These are phyloP conservation scores for Drosophila willistoni DNA, from an alignment of 1,140 invertebrate genomes.

Conservation along the genomic window DNA sequence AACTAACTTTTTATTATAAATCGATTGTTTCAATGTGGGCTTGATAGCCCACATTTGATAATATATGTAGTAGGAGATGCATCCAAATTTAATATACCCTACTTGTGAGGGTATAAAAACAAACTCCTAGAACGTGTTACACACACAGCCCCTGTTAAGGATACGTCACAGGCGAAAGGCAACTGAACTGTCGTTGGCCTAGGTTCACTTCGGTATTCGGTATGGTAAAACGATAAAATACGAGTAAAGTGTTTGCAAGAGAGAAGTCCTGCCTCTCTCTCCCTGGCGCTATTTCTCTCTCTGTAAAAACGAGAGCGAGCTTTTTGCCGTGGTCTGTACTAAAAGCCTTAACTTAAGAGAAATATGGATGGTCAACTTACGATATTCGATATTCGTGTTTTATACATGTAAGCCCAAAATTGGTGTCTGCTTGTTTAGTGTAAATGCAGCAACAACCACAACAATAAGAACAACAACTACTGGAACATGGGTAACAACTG, in stretches of 20 bases:
- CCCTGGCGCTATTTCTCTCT: no score
- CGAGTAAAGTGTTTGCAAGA: not conserved
- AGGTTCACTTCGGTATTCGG: slow-evolving; percentile 28
- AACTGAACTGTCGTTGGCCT: slow-evolving; percentile 63
- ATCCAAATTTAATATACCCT: no score
- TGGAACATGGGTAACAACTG: slow-evolving; percentile 40
- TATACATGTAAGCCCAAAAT: slow-evolving; percentile 70
- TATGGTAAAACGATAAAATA: slow-evolving; percentile 26
- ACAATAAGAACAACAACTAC: slow-evolving; percentile 23
- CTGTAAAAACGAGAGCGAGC: slow-evolving; percentile 36
- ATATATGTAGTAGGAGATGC: no score
- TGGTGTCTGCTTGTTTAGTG: slow-evolving; percentile 70
- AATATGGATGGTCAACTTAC: slow-evolving; percentile 27
- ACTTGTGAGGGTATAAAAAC: not conserved
- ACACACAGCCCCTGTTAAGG: slow-evolving; percentile 18
- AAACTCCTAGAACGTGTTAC: not conserved
- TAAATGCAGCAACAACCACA: slow-evolving; percentile 51
- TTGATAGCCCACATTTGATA: no score
- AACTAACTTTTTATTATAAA: no score
- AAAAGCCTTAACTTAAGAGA: slow-evolving; percentile 48
- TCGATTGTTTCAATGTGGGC: no score
- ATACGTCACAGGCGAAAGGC: slow-evolving; percentile 45
- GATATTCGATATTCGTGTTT: slow-evolving; percentile 51
- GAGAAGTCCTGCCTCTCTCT: not conserved
- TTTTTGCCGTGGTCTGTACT: slow-evolving; percentile 56